Percentiles rank a stretch among this genome's conserved stretches.
phyloP scores from a whole-genome alignment of 1,140 invertebrate species.

The Agraylea sexmaculata region DNA sequence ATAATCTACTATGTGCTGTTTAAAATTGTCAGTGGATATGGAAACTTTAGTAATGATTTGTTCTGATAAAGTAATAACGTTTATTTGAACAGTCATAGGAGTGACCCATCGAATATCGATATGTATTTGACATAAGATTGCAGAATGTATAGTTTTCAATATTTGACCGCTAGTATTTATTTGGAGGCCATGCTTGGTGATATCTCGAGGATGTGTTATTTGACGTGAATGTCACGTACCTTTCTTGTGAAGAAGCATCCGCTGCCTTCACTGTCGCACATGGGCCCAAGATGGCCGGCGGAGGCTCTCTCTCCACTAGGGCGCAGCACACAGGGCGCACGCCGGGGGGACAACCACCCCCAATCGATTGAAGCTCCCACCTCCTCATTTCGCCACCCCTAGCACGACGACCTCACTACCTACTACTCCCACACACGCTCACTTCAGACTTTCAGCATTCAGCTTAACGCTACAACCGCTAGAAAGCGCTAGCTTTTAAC shows the following conservation, averaged over 20 bases:
- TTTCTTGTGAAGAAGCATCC: constrained; percentile 55
- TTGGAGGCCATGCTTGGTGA: no score
- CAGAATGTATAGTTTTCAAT: no score
- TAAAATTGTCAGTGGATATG: no score
- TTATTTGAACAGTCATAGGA: no score
- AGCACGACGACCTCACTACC: constrained; percentile 11
- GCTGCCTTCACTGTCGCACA: constrained; percentile 54
- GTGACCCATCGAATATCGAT: no score
- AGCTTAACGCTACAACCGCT: no score
- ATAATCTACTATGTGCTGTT: no score
- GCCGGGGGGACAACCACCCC: constrained; percentile 13
- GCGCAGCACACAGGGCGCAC: constrained; percentile 14
- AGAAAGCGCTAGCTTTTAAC: no score
- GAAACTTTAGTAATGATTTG: no score
- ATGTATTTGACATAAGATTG: no score
- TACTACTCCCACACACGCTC: neutral
- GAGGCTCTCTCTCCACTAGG: constrained; percentile 26
- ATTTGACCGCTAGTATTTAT: no score
- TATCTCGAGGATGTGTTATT: constrained; percentile 24
- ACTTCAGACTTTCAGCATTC: constrained; percentile 2
- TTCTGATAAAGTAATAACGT: no score
- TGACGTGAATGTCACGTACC: constrained; percentile 34
- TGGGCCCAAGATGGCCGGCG: constrained; percentile 45
- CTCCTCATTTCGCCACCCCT: neutral
- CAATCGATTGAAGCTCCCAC: constrained; percentile 1